Evolutionary conservation across 2,888 invertebrate genomes (phyloP), one percentile per base, ranked within the genome.

Genomic region (Noctuana brunneofusca): DNA sequence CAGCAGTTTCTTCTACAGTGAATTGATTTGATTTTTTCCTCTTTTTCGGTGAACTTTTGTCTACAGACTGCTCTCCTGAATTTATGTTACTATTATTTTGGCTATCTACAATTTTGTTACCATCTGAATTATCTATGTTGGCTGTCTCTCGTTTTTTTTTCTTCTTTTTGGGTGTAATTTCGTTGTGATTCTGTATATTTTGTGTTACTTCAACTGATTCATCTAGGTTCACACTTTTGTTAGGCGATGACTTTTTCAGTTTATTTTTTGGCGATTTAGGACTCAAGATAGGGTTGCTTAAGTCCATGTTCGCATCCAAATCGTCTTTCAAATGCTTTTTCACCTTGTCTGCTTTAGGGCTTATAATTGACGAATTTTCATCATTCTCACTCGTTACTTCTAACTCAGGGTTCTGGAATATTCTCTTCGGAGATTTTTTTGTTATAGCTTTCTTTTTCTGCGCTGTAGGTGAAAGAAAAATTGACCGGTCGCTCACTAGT

Each of bases 391-490:
- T 79, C 0, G 81, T 80, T 2, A 70, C 66, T 54, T 89, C 88
- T 64, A 85, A 70, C 55, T 88, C 87, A 2, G 83, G 80, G 63
- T 85, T 88, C 67, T 88, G 75, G 54, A 91, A 91, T 71, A 91
- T 91, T 64, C 91, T 83, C 68, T 91, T 91, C 0, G 91, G 91
- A 0, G 90, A 89, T 64, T 90, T 91, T 66, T 91, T 91, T 4
- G 86, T 80, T 20, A 91, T 81, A 35, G 86, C 89, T 63, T 90
- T 89, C 76, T 89, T 91, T 56, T 89, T 91, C 67, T 87, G 88
- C 68, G 84, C 68, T 1, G 82, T 84, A 3, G 91, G 91, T 22
- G 91, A 91, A 1, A 91, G 75, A 65, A 91, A 88, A 73, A 87
- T 85, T 12, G 89, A 88, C 59, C 87, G 78, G 65, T 90, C 89